Evolutionary conservation across 2,113 vertebrate genomes (phyloP).

Genomic region (Psilopsiagon aurifrons): DNA sequence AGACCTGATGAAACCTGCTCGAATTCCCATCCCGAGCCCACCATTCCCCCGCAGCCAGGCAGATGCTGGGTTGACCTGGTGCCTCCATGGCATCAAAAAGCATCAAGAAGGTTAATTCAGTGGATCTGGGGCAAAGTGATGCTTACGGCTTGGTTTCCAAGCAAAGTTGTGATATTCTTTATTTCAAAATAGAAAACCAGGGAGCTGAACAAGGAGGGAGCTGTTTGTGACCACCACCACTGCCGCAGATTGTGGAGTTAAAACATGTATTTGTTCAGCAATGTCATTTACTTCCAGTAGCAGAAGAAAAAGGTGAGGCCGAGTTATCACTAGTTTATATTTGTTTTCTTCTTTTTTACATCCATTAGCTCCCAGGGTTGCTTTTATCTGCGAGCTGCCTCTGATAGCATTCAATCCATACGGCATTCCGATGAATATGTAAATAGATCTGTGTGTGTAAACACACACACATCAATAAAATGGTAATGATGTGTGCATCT

Average conservation of each 20-base stretch:
- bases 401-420: constrained; percentile 18
- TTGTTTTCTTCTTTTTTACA: constrained; percentile 16
- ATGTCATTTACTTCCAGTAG: not conserved
- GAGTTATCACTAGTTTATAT: constrained; percentile 17
- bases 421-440: constrained; percentile 49
- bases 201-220: not conserved
- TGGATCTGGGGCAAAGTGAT: not conserved
- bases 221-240: not conserved
- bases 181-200: not conserved
- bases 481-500: constrained; percentile 53
- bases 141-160: not conserved
- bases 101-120: not conserved
- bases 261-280: not conserved
- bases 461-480: constrained; percentile 56
- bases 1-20: not conserved
- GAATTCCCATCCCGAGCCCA: not conserved
- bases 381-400: constrained; percentile 21
- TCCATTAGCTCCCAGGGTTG: not conserved
- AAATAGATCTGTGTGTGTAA: constrained; percentile 60
- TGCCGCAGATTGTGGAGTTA: not conserved
- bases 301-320: not conserved
- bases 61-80: not conserved
- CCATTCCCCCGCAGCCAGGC: not conserved
- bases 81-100: not conserved
- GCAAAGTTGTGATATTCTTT: not conserved